Evolutionary conservation across 2,113 vertebrate species (phyloP).

Genomic region (Centrocercus urophasianus): DNA sequence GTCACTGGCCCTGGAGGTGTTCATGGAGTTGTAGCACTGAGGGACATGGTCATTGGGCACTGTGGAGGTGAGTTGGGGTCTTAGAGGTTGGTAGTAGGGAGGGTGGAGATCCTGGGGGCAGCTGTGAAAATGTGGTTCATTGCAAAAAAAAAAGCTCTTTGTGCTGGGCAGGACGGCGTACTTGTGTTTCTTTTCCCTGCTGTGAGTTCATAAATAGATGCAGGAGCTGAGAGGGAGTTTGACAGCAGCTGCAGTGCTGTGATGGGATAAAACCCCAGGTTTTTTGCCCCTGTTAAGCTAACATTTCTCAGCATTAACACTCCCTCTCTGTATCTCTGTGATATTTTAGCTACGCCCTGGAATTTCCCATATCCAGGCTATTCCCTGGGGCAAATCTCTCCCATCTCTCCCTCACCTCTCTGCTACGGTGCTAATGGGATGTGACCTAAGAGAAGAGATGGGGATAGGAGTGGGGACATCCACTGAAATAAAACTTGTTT

Average conservation of each 20-base stretch:
- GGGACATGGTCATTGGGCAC: too few species aligned
- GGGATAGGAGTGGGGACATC: neutral
- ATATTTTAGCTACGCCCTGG: neutral
- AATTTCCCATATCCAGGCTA: neutral
- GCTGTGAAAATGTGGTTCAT: neutral
- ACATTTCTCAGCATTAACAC: neutral
- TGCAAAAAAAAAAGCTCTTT: neutral
- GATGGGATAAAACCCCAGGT: neutral
- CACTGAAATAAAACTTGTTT: neutral
- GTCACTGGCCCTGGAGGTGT: too few species aligned
- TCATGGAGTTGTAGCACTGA: too few species aligned
- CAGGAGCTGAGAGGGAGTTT: too few species aligned
- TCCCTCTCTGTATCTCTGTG: too few species aligned
- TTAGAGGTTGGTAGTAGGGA: neutral
- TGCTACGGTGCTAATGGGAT: too few species aligned
- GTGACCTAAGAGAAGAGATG: neutral
- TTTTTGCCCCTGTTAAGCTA: neutral
- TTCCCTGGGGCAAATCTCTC: neutral
- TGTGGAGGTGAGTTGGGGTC: too few species aligned
- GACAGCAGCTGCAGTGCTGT: neutral
- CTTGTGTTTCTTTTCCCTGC: neutral
- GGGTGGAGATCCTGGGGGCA: fast-evolving
- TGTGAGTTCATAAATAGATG: too few species aligned
- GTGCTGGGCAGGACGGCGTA: neutral
- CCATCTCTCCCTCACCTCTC: neutral